Base-by-base conservation (phyloP, 2,888 invertebrate genomes). In the Synergus gifuensis region DNA sequence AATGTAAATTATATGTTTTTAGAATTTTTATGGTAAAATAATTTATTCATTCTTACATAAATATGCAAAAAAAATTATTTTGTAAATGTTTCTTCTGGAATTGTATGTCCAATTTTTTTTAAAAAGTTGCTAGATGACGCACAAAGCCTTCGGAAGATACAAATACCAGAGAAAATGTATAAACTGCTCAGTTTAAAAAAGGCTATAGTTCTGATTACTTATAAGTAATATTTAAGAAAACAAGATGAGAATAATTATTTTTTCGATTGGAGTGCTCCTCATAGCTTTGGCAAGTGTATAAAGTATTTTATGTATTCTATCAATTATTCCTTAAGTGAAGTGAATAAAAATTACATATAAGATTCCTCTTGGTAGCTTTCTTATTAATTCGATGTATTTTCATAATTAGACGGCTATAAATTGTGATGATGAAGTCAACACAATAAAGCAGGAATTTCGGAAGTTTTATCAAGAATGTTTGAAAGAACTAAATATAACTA, bases 151-250 rank as follows among this genome's bases (percentile, higher is more conserved):
- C 9, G 14, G 16, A 22, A 28, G 46, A 28, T 69, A 69, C 28
- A 69, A 69, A 69, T 69, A 46, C 22, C 5, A 67, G 67, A 22
- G 12, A 5, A 46, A 46, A 46, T 67, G 22, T 12, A 14, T 69
- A 5, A 28, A 12, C 22, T 14, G 46, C 46, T 69, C 28, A 69
- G 46, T 69, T 49, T 14, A 14, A 16, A 49, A 46, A 69, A 3
- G 22, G 28, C 28, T 46, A 46, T 22, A 69, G 46, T 16, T 46
- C 46, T 46, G 46, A 22, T 22, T 44, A 1, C 8, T 69, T 49
- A 28, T 8, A 69, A 69, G 49, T 28, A 46, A 46, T 69, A 49
- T 46, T 69, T 69, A 8, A 46, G 22, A 16, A 69, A 22, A 14
- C 54, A 46, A 44, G 11, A 69, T 69, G 69, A 46, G 14, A 18